Conservation (phyloP, 1,140 invertebrate species). For the Aphelenchoides besseyi region DNA sequence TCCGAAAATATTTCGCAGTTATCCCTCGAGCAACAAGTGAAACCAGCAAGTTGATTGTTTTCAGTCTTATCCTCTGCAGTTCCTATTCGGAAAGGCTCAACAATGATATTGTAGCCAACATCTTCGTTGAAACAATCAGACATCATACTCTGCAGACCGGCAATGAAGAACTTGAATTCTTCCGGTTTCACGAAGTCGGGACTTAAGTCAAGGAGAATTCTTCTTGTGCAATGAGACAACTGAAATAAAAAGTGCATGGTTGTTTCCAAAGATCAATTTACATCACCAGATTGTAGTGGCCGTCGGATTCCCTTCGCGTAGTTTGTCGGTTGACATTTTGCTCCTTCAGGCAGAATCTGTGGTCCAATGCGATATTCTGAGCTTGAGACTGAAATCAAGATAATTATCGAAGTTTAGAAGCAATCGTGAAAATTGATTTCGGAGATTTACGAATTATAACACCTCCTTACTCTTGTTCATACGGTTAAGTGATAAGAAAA, state of each 20-base stretch:
- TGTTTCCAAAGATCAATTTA: neutral
- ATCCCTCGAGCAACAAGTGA: constrained; percentile 10
- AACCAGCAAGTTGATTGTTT: neutral
- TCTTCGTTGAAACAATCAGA: neutral
- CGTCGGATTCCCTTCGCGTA: neutral
- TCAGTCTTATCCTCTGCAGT: neutral
- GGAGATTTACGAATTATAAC: too few species aligned
- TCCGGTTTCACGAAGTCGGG: constrained; percentile 7
- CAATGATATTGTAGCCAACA: constrained; percentile 11
- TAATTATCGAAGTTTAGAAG: too few species aligned
- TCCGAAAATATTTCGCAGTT: neutral
- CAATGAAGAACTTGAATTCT: constrained; percentile 8
- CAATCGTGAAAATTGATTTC: too few species aligned
- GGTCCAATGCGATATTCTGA: neutral
- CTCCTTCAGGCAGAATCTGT: neutral
- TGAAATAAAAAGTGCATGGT: constrained; percentile 7
- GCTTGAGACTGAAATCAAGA: neutral
- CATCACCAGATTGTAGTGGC: neutral
- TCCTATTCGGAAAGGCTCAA: neutral
- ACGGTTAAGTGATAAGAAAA: neutral
- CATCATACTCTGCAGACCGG: neutral
- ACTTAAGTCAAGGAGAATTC: constrained; percentile 9
- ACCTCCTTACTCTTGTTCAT: too few species aligned
- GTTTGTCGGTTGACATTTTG: neutral
- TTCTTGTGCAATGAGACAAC: constrained; percentile 18